Percentiles rank a stretch among this genome's conserved stretches.
Evolutionary conservation across 2,113 vertebrate species (phyloP).

Genomic region (Peromyscus leucopus): DNA sequence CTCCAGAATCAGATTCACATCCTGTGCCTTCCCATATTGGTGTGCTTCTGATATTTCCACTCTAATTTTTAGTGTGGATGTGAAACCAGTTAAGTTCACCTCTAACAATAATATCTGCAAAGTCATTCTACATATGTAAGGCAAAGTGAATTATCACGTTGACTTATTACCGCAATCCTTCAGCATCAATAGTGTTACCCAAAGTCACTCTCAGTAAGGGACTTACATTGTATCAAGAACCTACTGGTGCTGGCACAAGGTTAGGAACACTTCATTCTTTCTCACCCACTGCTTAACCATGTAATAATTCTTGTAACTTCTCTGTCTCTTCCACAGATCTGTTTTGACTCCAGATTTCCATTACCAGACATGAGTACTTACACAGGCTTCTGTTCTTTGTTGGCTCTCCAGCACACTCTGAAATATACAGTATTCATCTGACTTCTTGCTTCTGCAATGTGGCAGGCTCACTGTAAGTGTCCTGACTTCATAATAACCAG

Average conservation of each 20-base stretch:
- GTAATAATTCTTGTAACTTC: background rate
- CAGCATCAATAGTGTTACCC: background rate
- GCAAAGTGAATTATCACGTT: background rate
- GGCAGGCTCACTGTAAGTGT: background rate
- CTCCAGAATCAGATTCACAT: background rate
- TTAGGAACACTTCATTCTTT: background rate
- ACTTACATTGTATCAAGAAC: background rate
- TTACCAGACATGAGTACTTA: background rate
- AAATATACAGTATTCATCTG: background rate
- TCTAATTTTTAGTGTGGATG: too few relatives aligned
- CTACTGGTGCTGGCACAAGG: background rate
- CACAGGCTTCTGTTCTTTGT: background rate
- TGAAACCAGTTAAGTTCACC: too few relatives aligned
- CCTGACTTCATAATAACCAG: background rate
- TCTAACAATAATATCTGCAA: background rate
- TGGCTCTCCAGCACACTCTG: background rate
- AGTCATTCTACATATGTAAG: background rate
- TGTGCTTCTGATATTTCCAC: too few relatives aligned
- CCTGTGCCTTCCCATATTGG: background rate
- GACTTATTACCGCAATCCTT: too few relatives aligned
- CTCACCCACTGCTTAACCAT: background rate
- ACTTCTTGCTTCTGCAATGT: background rate
- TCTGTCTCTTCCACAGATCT: background rate
- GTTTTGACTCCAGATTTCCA: background rate
- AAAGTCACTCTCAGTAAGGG: background rate